A percentile compares a stretch with the other conserved stretches of the same genome.
These are phyloP conservation scores for Micromys minutus DNA, from an alignment of 2,113 vertebrate species.

Conservation along the genomic window DNA sequence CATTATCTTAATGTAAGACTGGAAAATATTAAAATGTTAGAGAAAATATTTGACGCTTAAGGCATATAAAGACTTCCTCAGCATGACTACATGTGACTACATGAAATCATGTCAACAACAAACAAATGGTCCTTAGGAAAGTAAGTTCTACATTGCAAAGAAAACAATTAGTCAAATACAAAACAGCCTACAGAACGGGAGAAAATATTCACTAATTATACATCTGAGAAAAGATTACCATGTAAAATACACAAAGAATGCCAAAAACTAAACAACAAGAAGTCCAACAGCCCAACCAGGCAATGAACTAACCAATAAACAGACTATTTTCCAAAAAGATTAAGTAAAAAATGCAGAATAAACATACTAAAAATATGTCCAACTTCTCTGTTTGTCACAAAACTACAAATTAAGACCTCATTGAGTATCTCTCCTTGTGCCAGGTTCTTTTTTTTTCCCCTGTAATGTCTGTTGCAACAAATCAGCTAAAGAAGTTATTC, in stretches of 20 bases:
- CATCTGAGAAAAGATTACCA: neutral
- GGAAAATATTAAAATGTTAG: neutral
- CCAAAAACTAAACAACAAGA: neutral
- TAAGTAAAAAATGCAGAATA: neutral
- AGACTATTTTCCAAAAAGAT: neutral
- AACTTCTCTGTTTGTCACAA: neutral
- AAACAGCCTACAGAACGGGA: neutral
- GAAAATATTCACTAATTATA: neutral
- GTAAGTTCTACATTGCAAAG: neutral
- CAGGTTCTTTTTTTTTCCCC: neutral
- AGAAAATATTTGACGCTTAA: neutral
- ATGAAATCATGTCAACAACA: neutral
- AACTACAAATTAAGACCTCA: neutral
- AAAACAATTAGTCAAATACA: neutral
- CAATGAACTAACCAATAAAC: neutral
- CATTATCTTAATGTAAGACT: neutral
- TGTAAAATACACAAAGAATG: neutral
- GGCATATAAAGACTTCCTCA: neutral
- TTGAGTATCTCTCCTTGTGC: neutral
- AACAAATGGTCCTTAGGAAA: neutral
- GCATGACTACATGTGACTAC: neutral
- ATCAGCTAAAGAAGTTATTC: neutral
- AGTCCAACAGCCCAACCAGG: neutral
- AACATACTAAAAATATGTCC: neutral
- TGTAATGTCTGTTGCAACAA: neutral